Base-by-base conservation (phyloP, 2,888 invertebrate genomes). In the Tachystola acroxantha region DNA sequence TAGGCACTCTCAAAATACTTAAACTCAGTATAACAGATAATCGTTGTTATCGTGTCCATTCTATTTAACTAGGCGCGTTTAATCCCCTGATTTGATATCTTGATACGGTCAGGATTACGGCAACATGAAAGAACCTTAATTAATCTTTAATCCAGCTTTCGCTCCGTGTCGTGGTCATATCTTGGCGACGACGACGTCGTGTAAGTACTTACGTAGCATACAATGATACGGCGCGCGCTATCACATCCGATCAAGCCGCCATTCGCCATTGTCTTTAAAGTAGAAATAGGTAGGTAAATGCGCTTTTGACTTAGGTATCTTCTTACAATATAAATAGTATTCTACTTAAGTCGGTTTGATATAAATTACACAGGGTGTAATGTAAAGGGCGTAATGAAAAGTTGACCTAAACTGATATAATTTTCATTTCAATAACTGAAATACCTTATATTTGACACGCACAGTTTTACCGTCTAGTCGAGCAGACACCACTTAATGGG, bases 61-160 rank as follows among this genome's bases (percentile, higher is more conserved):
- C 69, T 78, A 75, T 81, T 79, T 78, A 76, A 75, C 78, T 73
- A 72, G 76, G 71, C 67, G 62, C 56, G 72, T 74, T 69, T 84
- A 84, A 86, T 84, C 82, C 84, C 46, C 61, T 62, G 74, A 76
- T 77, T 81, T 80, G 82, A 82, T 86, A 84, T 78, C 80, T 73
- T 74, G 84, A 85, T 86, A 85, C 79, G 61, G 67, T 70, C 61
- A 50, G 84, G 82, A 82, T 85, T 84, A 69, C 84, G 85, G 84
- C 72, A 62, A 86, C 82, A 82, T 85, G 70, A 86, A 86, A 86
- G 84, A 58, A 72, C 60, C 57, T 76, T 79, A 86, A 84, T 81
- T 77, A 84, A 79, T 79, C 80, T 27, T 86, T 84, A 85, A 85
- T 85, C 84, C 81, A 42, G 56, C 65, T 71, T 77, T 74, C 75